Base-by-base conservation (phyloP, 2,888 invertebrate species). In the Ectobius pallidus region DNA sequence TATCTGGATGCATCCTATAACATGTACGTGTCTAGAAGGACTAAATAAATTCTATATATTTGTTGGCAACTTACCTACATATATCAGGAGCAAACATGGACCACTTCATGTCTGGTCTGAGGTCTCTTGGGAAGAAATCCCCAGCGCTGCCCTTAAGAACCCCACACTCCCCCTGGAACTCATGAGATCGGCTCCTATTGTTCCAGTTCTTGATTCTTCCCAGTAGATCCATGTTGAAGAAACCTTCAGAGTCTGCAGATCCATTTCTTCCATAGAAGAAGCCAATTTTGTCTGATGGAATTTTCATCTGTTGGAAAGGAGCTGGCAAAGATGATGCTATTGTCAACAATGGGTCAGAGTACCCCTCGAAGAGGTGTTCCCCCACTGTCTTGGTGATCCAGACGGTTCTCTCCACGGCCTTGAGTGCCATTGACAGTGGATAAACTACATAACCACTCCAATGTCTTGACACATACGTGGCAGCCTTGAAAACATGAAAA, bases 191-290 rank as follows among this genome's bases (percentile, higher is more conserved):
- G 27, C 87, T 87, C 44, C 84, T 81, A 76, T 89, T 85, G 80
- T 95, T 93, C 95, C 95, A 96, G 4, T 84, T 83, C 69, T 88
- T 82, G 20, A 94, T 85, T 77, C 88, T 86, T 0, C 95, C 95
- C 0, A 95, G 94, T 0, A 93, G 93, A 30, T 88, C 89, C 82
- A 95, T 90, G 78, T 93, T 93, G 79, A 90, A 90, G 63, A 88
- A 84, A 0, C 95, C 95, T 73, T 94, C 94, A 58, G 90, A 91
- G 0, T 85, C 85, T 1, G 87, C 83, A 0, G 92, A 92, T 73
- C 90, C 91, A 80, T 95, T 96, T 78, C 94, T 62, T 2, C 80
- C 85, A 78, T 94, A 95, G 83, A 96, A 96, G 90, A 95, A 92
- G 16, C 93, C 96, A 81, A 96, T 95, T 79, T 87, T 88, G 79